A percentile compares a stretch with the other conserved stretches of the same genome.
phyloP scores from a whole-genome alignment of 2,797 vertebrate genomes.

The Halcyon leucocephala region DNA sequence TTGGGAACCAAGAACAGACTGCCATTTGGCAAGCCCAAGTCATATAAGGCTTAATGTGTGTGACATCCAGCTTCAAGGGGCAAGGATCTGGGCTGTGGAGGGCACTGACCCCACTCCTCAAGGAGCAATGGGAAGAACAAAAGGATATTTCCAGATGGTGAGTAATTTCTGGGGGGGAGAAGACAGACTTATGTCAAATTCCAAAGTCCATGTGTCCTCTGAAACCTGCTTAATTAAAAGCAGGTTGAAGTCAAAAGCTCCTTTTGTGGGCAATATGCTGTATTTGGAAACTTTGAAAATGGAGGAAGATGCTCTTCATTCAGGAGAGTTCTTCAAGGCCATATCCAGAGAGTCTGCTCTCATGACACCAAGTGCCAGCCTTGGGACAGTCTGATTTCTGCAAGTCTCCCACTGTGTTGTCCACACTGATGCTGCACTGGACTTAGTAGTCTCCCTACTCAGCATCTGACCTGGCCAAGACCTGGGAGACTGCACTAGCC shows the following conservation, averaged over 20 bases:
- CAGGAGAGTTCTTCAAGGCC: neutral
- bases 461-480: neutral
- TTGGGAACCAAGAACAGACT: neutral
- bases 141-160: neutral
- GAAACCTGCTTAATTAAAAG: neutral
- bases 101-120: neutral
- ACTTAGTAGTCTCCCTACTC: neutral
- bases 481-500: neutral
- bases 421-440: neutral
- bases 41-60: fast-evolving
- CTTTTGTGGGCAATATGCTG: neutral
- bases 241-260: neutral
- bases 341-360: neutral
- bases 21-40: neutral
- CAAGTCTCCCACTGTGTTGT: neutral
- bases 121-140: neutral
- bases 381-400: neutral
- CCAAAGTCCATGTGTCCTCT: neutral
- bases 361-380: neutral
- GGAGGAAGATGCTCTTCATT: neutral
- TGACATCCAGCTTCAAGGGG: neutral
- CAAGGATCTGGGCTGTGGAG: neutral
- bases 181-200: neutral
- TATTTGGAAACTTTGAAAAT: neutral
- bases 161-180: neutral